phyloP scores from a whole-genome alignment of 2,888 invertebrate species.

The Mesochorus sp. region DNA sequence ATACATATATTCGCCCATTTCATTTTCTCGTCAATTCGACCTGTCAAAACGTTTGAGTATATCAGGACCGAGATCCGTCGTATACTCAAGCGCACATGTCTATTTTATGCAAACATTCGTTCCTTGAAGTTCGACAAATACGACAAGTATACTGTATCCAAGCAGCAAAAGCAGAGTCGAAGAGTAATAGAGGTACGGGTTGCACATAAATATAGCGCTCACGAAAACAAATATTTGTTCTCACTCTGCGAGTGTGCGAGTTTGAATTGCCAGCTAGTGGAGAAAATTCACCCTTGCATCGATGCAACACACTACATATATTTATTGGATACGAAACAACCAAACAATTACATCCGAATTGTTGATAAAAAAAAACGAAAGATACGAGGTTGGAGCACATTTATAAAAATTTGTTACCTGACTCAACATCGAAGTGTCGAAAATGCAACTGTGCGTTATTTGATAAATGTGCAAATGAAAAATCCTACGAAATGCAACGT shows the following conservation, averaged over 20 bases:
- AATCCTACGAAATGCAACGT: no score
- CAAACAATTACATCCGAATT: no score
- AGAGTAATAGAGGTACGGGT: slow-evolving; percentile 4
- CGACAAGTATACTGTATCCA: no score
- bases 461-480: no score
- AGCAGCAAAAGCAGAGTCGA: neutral
- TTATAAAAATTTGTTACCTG: no score
- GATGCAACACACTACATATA: neutral
- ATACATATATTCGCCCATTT: neutral
- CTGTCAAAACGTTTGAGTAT: neutral
- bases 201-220: neutral
- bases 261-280: slow-evolving; percentile 12
- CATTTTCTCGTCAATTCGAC: neutral
- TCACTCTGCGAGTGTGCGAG: neutral
- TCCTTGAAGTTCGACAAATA: slow-evolving; percentile 13
- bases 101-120: slow-evolving; percentile 22
- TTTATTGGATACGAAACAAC: neutral
- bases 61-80: neutral
- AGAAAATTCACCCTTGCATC: neutral
- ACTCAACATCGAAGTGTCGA: no score
- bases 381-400: no score
- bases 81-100: neutral
- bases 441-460: no score
- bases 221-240: neutral
- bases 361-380: no score